A percentile compares a stretch with the other conserved stretches of the same genome.
phyloP scores from a whole-genome alignment of 2,888 invertebrate species.

The Ephialtes manifestator region DNA sequence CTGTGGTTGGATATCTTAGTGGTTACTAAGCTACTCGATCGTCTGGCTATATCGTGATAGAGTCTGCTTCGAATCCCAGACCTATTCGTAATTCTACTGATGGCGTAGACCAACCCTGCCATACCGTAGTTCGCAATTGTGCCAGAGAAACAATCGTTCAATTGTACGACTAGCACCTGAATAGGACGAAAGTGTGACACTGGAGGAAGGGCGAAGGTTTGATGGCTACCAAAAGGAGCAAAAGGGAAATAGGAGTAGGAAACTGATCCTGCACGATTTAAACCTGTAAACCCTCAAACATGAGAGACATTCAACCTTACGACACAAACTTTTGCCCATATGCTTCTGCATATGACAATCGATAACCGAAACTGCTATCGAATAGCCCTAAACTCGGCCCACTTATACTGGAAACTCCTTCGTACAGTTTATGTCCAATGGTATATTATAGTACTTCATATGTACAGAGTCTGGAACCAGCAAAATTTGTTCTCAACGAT shows the following conservation, averaged over 20 bases:
- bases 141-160: slow-evolving; percentile 65
- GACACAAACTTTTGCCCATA: slow-evolving; percentile 43
- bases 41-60: slow-evolving; percentile 11
- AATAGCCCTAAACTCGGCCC: slow-evolving; percentile 6
- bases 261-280: slow-evolving; percentile 30
- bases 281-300: slow-evolving; percentile 42
- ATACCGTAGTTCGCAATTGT: slow-evolving; percentile 51
- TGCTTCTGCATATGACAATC: slow-evolving; percentile 46
- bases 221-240: neutral
- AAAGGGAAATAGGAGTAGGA: slow-evolving; percentile 1
- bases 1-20: slow-evolving; percentile 7
- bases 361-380: slow-evolving; percentile 5
- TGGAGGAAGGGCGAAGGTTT: neutral
- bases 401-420: neutral
- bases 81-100: neutral
- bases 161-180: slow-evolving; percentile 58
- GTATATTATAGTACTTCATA: neutral
- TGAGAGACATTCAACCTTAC: slow-evolving; percentile 50
- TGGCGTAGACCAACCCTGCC: neutral
- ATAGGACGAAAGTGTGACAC: slow-evolving; percentile 50
- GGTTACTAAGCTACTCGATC: slow-evolving; percentile 43
- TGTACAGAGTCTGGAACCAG: neutral
- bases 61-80: slow-evolving; percentile 6
- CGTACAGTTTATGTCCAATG: neutral
- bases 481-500: neutral